Conservation (phyloP, 2,888 invertebrate genomes). For the Ypsolopha sequella region DNA sequence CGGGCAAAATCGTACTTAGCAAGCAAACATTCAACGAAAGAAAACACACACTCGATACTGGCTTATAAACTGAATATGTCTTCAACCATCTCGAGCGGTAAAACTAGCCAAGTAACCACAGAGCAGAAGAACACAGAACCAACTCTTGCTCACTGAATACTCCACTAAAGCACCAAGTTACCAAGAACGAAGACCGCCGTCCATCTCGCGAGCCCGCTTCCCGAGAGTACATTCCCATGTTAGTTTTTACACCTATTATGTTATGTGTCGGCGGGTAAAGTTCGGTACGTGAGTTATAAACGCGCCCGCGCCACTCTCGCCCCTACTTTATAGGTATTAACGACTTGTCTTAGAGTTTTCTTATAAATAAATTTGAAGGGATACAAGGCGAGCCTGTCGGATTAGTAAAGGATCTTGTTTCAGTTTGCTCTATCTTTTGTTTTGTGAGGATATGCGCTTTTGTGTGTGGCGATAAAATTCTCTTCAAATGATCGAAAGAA, state of each 20-base stretch:
- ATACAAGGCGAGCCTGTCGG: constrained; percentile 71
- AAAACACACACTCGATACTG: too few species aligned
- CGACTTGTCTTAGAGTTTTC: constrained; percentile 72
- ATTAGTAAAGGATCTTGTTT: constrained; percentile 71
- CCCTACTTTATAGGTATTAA: constrained; percentile 72
- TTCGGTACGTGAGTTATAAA: constrained; percentile 72
- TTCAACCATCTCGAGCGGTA: too few species aligned
- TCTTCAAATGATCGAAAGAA: neutral
- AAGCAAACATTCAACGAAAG: too few species aligned
- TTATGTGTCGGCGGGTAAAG: constrained; percentile 72
- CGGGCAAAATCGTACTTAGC: too few species aligned
- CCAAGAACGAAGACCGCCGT: constrained; percentile 24
- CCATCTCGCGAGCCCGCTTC: constrained; percentile 56
- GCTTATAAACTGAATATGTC: too few species aligned
- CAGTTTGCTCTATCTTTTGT: constrained; percentile 59
- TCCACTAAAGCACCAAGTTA: too few species aligned
- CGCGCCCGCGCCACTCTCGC: constrained; percentile 69
- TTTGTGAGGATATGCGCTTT: constrained; percentile 37
- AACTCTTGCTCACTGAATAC: too few species aligned
- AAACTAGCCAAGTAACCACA: too few species aligned
- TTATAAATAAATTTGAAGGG: constrained; percentile 72
- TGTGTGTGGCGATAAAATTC: constrained; percentile 14
- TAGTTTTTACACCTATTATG: constrained; percentile 72
- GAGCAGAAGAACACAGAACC: too few species aligned
- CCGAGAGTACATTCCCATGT: constrained; percentile 66